Evolutionary conservation across 2,797 vertebrate genomes (phyloP), one percentile per base, ranked within the genome.

Genomic region (Cuniculus paca): DNA sequence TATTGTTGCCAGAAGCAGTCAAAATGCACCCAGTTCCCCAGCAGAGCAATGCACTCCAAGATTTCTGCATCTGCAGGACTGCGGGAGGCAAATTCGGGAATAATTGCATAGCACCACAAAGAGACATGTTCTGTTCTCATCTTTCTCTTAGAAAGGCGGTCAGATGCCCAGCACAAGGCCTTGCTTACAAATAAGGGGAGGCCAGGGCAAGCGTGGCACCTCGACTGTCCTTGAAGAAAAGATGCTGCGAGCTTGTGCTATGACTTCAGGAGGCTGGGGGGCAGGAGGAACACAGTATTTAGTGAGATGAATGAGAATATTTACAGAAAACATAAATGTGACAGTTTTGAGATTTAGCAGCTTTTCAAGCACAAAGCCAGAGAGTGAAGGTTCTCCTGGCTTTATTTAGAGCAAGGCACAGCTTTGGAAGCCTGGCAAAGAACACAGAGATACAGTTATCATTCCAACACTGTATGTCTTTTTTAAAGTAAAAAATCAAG

Each of bases 311-410:
- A 91, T 50, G 94, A 74, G 42, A 88, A 65, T 88, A 94, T 95
- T 93, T 96, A 97, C 34, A 63, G 61, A 83, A 88, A 91, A 72
- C 89, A 91, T 56, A 94, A 96, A 96, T 93, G 81, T n/a, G n/a
- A 70, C 86, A 74, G 56, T 94, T 95, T 24, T 85, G 91, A 96
- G 94, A 94, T 45, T 61, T 56, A 85, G 90, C 85, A 78, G 88
- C 50, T 79, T 93, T 94, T 90, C 42, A 91, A 28, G 31, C 42
- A 83, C 68, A 78, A 81, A 95, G 56, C 80, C 90, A 52, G 36
- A 52, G 36, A 75, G 83, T 11, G 77, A n/a, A 75, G 31, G 85
- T 60, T 95, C 79, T 84, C n/a, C 11, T 50, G 45, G 60, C 45
- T 95, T 91, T 84, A 91, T 84, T 95, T 93, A 94, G 48, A 96